A percentile compares a stretch with the other conserved stretches of the same genome.
phyloP scores from a whole-genome alignment of 2,113 vertebrate species.

The Alectura lathami region DNA sequence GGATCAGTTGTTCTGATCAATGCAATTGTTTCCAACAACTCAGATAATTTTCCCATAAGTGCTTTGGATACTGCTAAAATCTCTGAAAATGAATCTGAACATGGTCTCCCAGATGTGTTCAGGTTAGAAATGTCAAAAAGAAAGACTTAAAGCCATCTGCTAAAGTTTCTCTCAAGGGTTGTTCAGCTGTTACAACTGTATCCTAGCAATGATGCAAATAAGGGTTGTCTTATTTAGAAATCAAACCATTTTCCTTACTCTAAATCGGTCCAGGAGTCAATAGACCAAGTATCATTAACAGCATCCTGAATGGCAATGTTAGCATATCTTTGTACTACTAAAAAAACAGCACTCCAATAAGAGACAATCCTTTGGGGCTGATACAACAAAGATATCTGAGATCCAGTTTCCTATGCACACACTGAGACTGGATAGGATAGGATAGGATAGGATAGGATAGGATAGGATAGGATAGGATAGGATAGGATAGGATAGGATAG shows the following conservation, averaged over 20 bases:
- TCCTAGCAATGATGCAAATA: neutral
- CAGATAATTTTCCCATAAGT: neutral
- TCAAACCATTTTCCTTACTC: neutral
- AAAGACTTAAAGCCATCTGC: neutral
- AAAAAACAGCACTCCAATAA: neutral
- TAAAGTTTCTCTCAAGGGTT: neutral
- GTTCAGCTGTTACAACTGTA: neutral
- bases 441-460: neutral
- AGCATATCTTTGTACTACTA: neutral
- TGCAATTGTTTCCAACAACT: neutral
- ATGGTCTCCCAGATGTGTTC: neutral
- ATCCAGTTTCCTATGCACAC: neutral
- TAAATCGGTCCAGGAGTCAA: neutral
- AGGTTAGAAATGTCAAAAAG: neutral
- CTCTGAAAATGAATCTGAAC: neutral
- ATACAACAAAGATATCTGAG: neutral
- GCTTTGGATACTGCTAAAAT: neutral
- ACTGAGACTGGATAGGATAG: neutral
- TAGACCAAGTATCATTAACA: neutral
- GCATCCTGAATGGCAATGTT: neutral
- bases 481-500: too few species aligned
- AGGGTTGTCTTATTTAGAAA: neutral
- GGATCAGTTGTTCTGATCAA: conserved; percentile 3
- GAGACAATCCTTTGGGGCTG: neutral
- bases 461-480: neutral